These are phyloP conservation scores for Neocloeon triangulifer DNA, from an alignment of 1,140 invertebrate genomes.

Conservation along the genomic window DNA sequence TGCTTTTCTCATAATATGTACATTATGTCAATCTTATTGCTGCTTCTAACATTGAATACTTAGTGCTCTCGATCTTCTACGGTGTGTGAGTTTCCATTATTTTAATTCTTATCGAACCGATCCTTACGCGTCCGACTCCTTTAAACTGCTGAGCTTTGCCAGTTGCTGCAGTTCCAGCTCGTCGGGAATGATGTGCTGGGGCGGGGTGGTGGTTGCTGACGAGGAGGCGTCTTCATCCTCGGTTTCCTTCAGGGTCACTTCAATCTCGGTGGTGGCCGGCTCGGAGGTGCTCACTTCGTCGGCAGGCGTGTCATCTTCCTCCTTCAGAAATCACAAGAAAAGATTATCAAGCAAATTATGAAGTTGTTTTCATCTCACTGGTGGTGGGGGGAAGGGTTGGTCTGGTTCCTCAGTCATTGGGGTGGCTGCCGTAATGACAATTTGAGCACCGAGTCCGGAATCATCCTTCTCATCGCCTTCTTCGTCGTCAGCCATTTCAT, in stretches of 20 bases:
- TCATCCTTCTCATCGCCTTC: conserved; percentile 4
- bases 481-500: conserved; percentile 9
- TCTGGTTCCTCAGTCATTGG: conserved; percentile 63
- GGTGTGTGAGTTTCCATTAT: no score
- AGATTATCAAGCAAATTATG: conserved; percentile 6
- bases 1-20: no score
- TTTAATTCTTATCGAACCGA: no score
- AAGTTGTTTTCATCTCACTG: conserved; percentile 15
- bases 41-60: no score
- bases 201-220: conserved; percentile 18
- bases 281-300: conserved; percentile 7
- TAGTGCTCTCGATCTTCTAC: no score
- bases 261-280: conserved; percentile 11
- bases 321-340: conserved; percentile 9
- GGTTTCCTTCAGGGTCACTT: conserved; percentile 11
- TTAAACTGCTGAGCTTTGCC: conserved; percentile 57
- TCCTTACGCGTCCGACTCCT: conserved; percentile 68
- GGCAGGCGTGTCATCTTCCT: conserved; percentile 8
- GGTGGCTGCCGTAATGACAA: conserved; percentile 71
- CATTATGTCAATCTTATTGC: no score
- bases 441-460: conserved; percentile 41
- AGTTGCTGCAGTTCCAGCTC: conserved; percentile 65
- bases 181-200: conserved; percentile 51
- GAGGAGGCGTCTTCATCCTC: conserved; percentile 12
- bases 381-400: conserved; percentile 32